Evolutionary conservation across 2,888 invertebrate genomes (phyloP).

Genomic region (Gerris lacustris): DNA sequence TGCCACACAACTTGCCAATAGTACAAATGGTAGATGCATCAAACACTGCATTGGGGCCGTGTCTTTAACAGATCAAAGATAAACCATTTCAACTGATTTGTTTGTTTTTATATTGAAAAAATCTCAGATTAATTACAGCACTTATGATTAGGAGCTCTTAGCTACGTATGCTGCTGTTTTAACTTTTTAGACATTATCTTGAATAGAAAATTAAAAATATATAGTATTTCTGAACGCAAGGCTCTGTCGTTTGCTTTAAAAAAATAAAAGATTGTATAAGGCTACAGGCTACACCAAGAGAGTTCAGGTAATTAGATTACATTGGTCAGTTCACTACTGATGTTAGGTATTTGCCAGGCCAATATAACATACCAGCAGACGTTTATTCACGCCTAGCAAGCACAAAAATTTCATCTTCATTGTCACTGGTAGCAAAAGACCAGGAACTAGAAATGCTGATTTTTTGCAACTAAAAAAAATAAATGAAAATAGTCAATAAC

Average conservation of each 20-base stretch:
- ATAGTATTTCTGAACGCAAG: conserved; percentile 21
- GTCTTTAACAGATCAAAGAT: no score
- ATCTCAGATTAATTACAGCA: not conserved
- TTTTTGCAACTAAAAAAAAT: no score
- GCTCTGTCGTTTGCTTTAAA: conserved; percentile 16
- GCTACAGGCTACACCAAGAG: conserved; percentile 19
- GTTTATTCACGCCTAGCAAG: not conserved
- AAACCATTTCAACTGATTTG: no score
- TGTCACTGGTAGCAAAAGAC: no score
- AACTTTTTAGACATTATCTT: conserved; percentile 22
- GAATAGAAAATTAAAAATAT: conserved; percentile 22
- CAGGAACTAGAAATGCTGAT: no score
- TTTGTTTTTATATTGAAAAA: no score
- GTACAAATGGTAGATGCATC: no score
- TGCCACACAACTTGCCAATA: no score
- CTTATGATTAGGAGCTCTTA: conserved; percentile 23
- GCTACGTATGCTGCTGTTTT: conserved; percentile 20
- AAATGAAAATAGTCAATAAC: no score
- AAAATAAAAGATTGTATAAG: conserved; percentile 15
- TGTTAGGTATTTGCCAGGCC: conserved; percentile 15
- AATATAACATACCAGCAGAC: conserved; percentile 12
- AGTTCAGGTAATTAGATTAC: conserved; percentile 20
- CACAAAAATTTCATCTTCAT: no score
- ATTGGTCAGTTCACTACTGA: conserved; percentile 20
- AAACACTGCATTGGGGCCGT: no score